Evolutionary conservation across 2,888 invertebrate genomes (phyloP).

Genomic region (Stenotaenia linearis): DNA sequence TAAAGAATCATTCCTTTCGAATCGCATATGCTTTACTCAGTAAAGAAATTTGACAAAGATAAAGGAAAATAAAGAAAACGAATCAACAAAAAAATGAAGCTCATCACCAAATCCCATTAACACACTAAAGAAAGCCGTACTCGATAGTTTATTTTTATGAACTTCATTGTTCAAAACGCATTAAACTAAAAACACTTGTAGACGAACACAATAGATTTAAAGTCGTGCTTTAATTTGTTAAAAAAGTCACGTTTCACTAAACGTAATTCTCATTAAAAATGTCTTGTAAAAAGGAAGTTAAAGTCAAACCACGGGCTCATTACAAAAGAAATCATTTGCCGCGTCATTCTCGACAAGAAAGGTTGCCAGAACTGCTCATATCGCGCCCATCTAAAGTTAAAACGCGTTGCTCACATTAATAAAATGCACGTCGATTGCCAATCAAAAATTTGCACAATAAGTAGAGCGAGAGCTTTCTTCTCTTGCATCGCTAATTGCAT

Average conservation of each 20-base stretch:
- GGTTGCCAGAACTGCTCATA: not conserved
- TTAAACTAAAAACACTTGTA: too few relatives aligned
- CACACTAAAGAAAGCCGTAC: too few relatives aligned
- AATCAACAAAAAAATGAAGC: too few relatives aligned
- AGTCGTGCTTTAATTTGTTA: not conserved
- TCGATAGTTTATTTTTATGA: too few relatives aligned
- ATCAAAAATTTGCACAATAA: constrained; percentile 1
- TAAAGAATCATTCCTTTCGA: not conserved
- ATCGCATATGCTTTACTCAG: not conserved
- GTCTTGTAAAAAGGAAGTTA: too few relatives aligned
- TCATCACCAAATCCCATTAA: not conserved
- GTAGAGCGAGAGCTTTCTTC: not conserved
- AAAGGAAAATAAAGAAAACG: not conserved
- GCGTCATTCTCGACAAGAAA: not conserved
- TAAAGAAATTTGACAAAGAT: not conserved
- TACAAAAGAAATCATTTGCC: not conserved
- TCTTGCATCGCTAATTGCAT: not conserved
- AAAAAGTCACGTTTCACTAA: too few relatives aligned
- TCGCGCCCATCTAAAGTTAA: not conserved
- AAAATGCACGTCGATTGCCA: not conserved
- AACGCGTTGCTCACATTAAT: not conserved
- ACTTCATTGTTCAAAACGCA: too few relatives aligned
- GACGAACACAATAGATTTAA: not conserved
- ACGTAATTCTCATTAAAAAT: too few relatives aligned
- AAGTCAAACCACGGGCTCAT: too few relatives aligned